Conservation (phyloP, 1,140 invertebrate species). For the Hormaphis cornu region DNA sequence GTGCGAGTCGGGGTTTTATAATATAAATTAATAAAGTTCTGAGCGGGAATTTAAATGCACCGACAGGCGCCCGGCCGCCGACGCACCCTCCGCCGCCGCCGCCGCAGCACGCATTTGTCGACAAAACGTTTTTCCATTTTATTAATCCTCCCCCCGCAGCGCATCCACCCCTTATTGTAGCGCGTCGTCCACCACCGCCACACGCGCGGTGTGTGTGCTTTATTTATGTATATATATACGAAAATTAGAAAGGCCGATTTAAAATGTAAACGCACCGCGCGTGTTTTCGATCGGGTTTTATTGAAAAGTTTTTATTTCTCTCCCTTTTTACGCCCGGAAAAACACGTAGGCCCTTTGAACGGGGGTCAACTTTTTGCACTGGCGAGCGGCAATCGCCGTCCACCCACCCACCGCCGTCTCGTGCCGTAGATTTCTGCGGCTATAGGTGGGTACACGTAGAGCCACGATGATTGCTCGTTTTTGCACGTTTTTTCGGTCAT, state of each 20-base stretch:
- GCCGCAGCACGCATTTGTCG: constrained; percentile 5
- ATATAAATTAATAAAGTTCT: constrained; percentile 33
- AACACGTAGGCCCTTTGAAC: not conserved
- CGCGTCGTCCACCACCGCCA: not conserved
- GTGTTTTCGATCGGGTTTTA: constrained; percentile 30
- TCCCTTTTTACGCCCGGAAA: not conserved
- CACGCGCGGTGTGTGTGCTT: not conserved
- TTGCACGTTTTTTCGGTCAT: not conserved
- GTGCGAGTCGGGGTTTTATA: constrained; percentile 24
- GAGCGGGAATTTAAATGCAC: constrained; percentile 32
- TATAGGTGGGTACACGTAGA: no score
- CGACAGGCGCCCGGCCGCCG: constrained; percentile 10
- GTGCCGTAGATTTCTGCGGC: no score
- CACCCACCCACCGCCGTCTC: no score
- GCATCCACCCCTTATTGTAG: no score
- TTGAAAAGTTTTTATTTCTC: not conserved
- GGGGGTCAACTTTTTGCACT: constrained; percentile 21
- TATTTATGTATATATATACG: not conserved
- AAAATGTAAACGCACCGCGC: constrained; percentile 22
- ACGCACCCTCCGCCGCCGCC: not conserved
- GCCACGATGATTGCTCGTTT: not conserved
- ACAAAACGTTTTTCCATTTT: constrained; percentile 32
- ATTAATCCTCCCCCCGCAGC: constrained; percentile 8
- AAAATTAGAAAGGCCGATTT: constrained; percentile 31
- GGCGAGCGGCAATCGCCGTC: not conserved